Evolutionary conservation across 2,888 invertebrate genomes (phyloP), one percentile per base, ranked within the genome.

Genomic region (Pasiphila rectangulata): DNA sequence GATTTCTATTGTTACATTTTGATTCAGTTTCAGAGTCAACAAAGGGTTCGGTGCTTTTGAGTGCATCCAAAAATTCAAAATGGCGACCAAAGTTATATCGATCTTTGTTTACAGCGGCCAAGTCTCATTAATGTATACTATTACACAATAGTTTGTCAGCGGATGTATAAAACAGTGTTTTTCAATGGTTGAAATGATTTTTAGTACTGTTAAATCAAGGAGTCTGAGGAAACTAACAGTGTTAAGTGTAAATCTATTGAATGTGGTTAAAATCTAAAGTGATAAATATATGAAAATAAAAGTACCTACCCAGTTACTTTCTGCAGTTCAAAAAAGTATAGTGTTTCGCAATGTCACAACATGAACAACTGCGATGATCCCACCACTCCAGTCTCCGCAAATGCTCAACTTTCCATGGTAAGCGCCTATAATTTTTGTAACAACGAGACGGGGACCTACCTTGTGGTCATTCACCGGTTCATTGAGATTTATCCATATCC

Each of bases 371-470:
- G 73, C 73, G 81, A 86, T 86, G 85, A 86, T 70, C 54, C 68
- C 62, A 68, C 71, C 63, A 69, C 76, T 56, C 66, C 67, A 59
- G 64, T 68, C 57, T 67, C 63, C 61, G 58, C 66, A 57, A 61
- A 74, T 72, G 78, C 83, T 72, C 78, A 81, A 72, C 82, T 81
- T 80, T 83, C 81, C 79, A 87, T 83, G 82, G 88, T 82, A 70
- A 66, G 72, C 10, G 32, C 30, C n/a, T n/a, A n/a, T n/a, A n/a
- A n/a, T n/a, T n/a, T n/a, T n/a, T n/a, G n/a, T n/a, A n/a, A n/a
- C n/a, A n/a, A n/a, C n/a, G n/a, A n/a, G n/a, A n/a, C n/a, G n/a
- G n/a, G n/a, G n/a, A 30, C 4, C 15, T 7, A 30, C 9, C 0
- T 27, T n/a, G n/a, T n/a, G n/a, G n/a, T n/a, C n/a, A n/a, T n/a